Evolutionary conservation across 2,888 invertebrate genomes (phyloP).

Genomic region (Drosophila stalkeri): DNA sequence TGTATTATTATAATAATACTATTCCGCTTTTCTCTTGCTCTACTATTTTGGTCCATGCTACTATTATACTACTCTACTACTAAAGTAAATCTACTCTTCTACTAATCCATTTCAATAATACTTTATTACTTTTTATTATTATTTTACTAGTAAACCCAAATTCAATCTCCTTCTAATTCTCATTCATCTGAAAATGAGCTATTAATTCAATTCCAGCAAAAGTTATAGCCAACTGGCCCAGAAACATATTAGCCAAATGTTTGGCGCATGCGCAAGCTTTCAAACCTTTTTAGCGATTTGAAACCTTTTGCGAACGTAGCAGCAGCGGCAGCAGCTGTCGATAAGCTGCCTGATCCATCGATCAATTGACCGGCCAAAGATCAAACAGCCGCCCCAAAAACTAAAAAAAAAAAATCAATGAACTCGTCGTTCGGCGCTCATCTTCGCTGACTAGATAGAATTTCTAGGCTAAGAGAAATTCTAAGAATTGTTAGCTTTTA

Average conservation of each 20-base stretch:
- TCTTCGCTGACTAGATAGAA: conserved; percentile 71
- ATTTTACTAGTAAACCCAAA: neutral
- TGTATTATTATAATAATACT: neutral
- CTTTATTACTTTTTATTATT: neutral
- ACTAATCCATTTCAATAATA: too few species aligned
- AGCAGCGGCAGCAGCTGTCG: conserved; percentile 53
- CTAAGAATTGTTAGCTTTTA: conserved; percentile 74
- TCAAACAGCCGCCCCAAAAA: conserved; percentile 67
- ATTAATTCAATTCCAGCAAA: conserved; percentile 26
- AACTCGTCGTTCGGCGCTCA: conserved; percentile 58
- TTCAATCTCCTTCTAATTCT: neutral
- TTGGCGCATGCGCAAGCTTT: conserved; percentile 77
- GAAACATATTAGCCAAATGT: conserved; percentile 56
- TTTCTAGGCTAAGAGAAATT: conserved; percentile 74
- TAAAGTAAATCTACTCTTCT: neutral
- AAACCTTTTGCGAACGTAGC: conserved; percentile 54
- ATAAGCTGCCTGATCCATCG: conserved; percentile 35
- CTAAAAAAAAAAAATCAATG: conserved; percentile 66
- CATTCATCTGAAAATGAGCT: conserved; percentile 15
- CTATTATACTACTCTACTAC: neutral
- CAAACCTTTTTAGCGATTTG: conserved; percentile 79
- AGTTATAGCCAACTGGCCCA: conserved; percentile 34
- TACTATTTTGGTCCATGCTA: too few species aligned
- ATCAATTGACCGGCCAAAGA: conserved; percentile 67
- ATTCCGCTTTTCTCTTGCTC: neutral